These are phyloP conservation scores for Pyralis farinalis DNA, from an alignment of 2,888 invertebrate genomes.

Conservation along the genomic window DNA sequence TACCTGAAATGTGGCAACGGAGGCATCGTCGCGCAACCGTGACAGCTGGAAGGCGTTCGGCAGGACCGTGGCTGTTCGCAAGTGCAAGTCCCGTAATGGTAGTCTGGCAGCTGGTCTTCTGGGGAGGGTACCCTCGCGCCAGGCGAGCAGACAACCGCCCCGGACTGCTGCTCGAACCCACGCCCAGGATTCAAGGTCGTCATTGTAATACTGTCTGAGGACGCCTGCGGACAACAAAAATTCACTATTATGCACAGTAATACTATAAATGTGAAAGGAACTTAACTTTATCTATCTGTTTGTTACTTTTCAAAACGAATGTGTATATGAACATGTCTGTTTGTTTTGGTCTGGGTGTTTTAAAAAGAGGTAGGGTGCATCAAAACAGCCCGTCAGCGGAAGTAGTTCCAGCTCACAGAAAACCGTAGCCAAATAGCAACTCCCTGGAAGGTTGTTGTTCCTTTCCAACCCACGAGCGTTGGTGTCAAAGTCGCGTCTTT, in stretches of 20 bases:
- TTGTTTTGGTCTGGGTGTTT: no score
- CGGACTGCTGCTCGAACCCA: conserved; percentile 73
- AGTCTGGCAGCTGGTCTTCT: conserved; percentile 61
- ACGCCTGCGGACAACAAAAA: conserved; percentile 44
- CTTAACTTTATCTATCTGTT: no score
- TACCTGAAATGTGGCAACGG: conserved; percentile 77
- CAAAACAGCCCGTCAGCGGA: no score
- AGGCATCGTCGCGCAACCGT: conserved; percentile 63
- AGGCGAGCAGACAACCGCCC: conserved; percentile 63
- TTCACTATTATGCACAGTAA: no score
- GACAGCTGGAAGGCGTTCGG: conserved; percentile 74
- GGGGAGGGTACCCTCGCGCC: conserved; percentile 74
- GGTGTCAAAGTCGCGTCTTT: no score
- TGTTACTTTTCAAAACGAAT: no score
- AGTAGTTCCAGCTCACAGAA: no score
- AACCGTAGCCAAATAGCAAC: no score
- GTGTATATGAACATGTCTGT: no score
- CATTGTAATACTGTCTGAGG: conserved; percentile 70
- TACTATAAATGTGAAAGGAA: background rate
- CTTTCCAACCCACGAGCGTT: no score
- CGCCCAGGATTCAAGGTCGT: conserved; percentile 58
- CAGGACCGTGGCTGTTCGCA: conserved; percentile 53
- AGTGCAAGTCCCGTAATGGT: conserved; percentile 62
- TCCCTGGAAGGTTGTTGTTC: no score
- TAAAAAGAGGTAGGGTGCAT: no score